Evolutionary conservation across 2,888 invertebrate species (phyloP).

Genomic region (Horisme vitalbata): DNA sequence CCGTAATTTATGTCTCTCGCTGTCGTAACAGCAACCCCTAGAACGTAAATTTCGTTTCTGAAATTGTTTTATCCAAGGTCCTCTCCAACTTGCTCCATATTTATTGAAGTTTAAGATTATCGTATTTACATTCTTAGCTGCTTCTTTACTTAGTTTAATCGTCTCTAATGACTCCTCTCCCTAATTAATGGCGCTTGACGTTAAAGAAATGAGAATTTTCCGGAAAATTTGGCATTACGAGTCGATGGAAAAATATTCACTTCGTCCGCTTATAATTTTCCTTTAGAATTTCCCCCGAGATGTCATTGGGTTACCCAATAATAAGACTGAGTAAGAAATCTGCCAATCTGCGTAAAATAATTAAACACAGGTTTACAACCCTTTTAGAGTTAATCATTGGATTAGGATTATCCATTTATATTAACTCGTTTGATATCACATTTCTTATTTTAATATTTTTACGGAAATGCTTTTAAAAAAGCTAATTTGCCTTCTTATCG

Average conservation of each 20-base stretch:
- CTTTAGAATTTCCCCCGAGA: slow-evolving; percentile 13
- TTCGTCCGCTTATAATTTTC: slow-evolving; percentile 26
- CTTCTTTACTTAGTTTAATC: slow-evolving; percentile 67
- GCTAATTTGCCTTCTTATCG: too few relatives aligned
- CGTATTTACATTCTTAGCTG: slow-evolving; percentile 61
- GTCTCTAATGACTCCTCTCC: slow-evolving; percentile 67
- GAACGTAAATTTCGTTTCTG: slow-evolving; percentile 20
- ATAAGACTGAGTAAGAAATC: slow-evolving; percentile 5
- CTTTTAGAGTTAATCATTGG: background rate
- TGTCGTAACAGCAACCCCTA: slow-evolving; percentile 32
- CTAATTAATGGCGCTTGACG: slow-evolving; percentile 72
- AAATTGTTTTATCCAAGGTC: slow-evolving; percentile 20
- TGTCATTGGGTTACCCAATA: background rate
- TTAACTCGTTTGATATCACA: background rate
- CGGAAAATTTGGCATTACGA: slow-evolving; percentile 46
- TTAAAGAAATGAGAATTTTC: slow-evolving; percentile 59
- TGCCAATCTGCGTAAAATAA: slow-evolving; percentile 9
- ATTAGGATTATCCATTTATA: background rate
- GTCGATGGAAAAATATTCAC: slow-evolving; percentile 23
- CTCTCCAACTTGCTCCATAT: slow-evolving; percentile 11
- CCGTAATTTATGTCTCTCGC: slow-evolving; percentile 40
- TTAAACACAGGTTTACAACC: background rate
- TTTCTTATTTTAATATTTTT: too few relatives aligned
- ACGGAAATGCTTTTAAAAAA: too few relatives aligned
- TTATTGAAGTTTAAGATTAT: slow-evolving; percentile 36